A percentile compares a stretch with the other conserved stretches of the same genome.
phyloP scores from a whole-genome alignment of 1,140 invertebrate species.

The Aleiodes sp. region DNA sequence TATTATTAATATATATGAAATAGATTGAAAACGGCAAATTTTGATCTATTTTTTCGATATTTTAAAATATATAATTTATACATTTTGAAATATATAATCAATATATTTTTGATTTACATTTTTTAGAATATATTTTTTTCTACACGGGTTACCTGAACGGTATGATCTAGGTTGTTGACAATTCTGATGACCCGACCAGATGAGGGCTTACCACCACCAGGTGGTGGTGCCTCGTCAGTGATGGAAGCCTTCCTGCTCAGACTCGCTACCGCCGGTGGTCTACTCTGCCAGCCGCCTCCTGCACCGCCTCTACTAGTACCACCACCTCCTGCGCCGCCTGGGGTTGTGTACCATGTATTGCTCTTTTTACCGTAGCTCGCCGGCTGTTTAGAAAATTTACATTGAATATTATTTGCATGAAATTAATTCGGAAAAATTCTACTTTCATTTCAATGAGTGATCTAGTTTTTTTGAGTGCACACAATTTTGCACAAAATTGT shows the following conservation, averaged over 20 bases:
- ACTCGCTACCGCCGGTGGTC: constrained; percentile 79
- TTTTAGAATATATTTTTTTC: too few relatives aligned
- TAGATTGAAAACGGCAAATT: too few relatives aligned
- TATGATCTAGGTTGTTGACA: constrained; percentile 91
- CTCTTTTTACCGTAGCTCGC: constrained; percentile 89
- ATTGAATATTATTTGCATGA: constrained; percentile 26
- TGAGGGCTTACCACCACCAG: constrained; percentile 76
- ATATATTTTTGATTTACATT: too few relatives aligned
- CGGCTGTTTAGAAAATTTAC: constrained; percentile 68
- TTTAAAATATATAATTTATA: too few relatives aligned
- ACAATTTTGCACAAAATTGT: too few relatives aligned
- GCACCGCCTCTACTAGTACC: constrained; percentile 63
- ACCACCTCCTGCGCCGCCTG: constrained; percentile 57
- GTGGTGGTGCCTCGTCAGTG: constrained; percentile 72
- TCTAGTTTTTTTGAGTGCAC: neutral
- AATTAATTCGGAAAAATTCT: too few relatives aligned
- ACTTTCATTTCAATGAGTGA: neutral
- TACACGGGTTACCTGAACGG: constrained; percentile 76
- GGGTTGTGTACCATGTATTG: constrained; percentile 83
- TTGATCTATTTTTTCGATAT: neutral
- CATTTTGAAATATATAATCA: too few relatives aligned
- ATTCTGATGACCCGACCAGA: constrained; percentile 88
- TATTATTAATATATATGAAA: constrained; percentile 14
- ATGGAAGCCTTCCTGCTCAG: constrained; percentile 69
- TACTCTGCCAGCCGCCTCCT: constrained; percentile 72